phyloP scores from a whole-genome alignment of 1,140 invertebrate genomes.

The Drosophila orosa region DNA sequence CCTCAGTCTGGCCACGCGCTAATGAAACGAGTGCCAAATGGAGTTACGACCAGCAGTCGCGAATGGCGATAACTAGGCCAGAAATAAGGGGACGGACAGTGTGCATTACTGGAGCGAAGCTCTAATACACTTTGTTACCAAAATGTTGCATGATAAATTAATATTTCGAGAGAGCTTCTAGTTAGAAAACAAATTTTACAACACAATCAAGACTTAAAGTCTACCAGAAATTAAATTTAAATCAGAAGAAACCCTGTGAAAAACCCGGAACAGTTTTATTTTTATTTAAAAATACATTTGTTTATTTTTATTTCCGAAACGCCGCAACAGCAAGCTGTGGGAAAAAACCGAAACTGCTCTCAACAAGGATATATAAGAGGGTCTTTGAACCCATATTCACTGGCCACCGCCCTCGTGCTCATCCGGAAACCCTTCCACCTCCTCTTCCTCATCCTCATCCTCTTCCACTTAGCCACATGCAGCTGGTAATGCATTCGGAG shows the following conservation, averaged over 20 bases:
- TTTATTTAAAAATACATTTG: neutral
- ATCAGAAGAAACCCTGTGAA: neutral
- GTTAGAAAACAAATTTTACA: neutral
- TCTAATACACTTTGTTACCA: neutral
- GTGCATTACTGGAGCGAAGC: neutral
- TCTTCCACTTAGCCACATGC: constrained; percentile 13
- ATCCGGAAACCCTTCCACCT: constrained; percentile 3
- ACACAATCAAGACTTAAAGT: neutral
- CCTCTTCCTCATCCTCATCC: neutral
- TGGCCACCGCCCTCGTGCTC: constrained; percentile 4
- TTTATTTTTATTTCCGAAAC: neutral
- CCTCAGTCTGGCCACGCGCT: constrained; percentile 20
- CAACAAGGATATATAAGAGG: constrained; percentile 8
- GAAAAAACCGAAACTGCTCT: neutral
- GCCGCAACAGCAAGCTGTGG: neutral
- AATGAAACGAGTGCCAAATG: constrained; percentile 44
- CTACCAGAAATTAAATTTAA: neutral
- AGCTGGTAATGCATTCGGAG: constrained; percentile 52
- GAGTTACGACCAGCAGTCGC: constrained; percentile 9
- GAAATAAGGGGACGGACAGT: neutral
- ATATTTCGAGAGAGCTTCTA: neutral
- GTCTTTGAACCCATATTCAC: constrained; percentile 34
- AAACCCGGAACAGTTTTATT: neutral
- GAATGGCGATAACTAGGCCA: constrained; percentile 22
- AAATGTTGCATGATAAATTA: neutral